These are phyloP conservation scores for Semotilus atromaculatus DNA, from an alignment of 2,797 vertebrate species.

Conservation along the genomic window DNA sequence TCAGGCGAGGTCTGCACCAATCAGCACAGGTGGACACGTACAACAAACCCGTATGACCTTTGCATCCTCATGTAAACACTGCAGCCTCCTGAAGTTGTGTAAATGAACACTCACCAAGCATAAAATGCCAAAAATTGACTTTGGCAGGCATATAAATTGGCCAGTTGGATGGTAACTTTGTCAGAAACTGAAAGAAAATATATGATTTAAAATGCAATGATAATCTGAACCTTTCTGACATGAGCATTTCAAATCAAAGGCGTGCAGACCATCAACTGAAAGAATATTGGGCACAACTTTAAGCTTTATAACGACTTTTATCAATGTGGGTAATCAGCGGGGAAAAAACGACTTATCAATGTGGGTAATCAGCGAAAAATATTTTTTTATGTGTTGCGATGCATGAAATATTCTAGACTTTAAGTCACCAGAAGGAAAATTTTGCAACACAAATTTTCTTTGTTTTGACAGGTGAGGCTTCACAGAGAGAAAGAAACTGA, in stretches of 20 bases:
- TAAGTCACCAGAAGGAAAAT: neutral
- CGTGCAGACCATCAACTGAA: neutral
- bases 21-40: constrained; percentile 66
- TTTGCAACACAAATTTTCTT: neutral
- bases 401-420: neutral
- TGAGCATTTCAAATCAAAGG: neutral
- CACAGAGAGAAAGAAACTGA: neutral
- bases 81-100: neutral
- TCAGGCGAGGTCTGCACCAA: constrained; percentile 73
- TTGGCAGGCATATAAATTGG: neutral
- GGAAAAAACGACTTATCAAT: neutral
- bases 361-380: neutral
- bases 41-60: constrained; percentile 68
- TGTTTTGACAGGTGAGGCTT: neutral
- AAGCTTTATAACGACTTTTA: neutral
- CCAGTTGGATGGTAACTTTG: neutral
- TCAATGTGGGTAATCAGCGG: neutral
- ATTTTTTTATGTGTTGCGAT: neutral
- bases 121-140: neutral
- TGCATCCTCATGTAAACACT: constrained; percentile 58
- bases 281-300: neutral
- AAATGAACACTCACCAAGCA: neutral
- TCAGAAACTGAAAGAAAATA: neutral
- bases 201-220: neutral
- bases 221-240: neutral